Percentiles rank a stretch among this genome's conserved stretches.
phyloP scores from a whole-genome alignment of 2,113 vertebrate species.

The Aythya baeri region DNA sequence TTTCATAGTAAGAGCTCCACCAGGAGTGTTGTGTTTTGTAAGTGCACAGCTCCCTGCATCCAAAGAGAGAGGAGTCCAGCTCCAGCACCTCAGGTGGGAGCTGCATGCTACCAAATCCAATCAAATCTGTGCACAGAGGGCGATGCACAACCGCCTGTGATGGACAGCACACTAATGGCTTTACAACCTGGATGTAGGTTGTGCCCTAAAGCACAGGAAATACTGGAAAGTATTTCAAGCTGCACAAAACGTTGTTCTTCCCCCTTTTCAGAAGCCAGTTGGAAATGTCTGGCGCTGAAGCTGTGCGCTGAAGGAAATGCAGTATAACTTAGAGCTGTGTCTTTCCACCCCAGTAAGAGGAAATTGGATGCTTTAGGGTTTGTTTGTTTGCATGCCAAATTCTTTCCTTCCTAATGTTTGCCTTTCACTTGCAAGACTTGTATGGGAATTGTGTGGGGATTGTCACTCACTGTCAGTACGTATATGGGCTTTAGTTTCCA shows the following conservation, averaged over 20 bases:
- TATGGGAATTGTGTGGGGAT: neutral
- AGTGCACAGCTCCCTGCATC: neutral
- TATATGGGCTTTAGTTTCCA: neutral
- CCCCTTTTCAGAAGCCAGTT: neutral
- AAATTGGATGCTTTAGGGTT: neutral
- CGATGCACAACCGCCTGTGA: rapidly evolving
- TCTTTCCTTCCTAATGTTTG: neutral
- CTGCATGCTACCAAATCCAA: neutral
- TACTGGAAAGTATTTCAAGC: neutral
- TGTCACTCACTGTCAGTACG: neutral
- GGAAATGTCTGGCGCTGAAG: neutral
- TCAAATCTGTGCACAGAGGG: neutral
- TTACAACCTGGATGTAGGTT: neutral
- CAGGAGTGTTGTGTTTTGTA: neutral
- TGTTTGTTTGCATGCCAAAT: neutral
- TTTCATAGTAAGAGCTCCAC: neutral
- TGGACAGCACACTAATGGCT: neutral
- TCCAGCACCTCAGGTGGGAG: neutral
- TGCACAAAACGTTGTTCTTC: neutral
- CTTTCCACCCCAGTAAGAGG: neutral
- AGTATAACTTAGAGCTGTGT: neutral
- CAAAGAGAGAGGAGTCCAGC: neutral
- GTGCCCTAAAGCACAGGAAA: neutral
- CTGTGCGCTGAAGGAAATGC: neutral
- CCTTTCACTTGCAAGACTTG: neutral